Conservation (phyloP, 2,113 vertebrate genomes). For the Salvelinus alpinus region DNA sequence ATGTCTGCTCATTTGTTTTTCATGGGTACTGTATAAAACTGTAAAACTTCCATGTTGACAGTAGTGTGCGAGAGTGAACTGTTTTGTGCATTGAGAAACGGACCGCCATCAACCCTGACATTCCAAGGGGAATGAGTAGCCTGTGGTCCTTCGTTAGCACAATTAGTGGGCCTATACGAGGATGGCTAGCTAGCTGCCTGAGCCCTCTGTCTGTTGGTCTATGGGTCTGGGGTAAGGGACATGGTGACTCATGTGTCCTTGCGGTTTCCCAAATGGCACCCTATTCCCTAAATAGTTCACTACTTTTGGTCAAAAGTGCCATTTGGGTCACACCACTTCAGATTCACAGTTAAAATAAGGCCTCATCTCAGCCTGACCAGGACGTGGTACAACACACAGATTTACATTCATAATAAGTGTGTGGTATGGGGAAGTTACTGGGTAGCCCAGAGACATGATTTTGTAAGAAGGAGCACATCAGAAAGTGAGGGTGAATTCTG, state of each 20-base stretch:
- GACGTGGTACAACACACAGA: not conserved
- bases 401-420: not conserved
- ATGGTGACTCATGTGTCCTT: not conserved
- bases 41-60: not conserved
- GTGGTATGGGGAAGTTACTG: not conserved
- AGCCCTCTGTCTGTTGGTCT: not conserved
- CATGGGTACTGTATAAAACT: not conserved
- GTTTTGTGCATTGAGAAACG: not conserved
- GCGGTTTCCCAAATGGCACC: too few relatives aligned
- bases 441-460: not conserved
- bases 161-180: conserved; percentile 15
- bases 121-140: conserved; percentile 18
- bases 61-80: not conserved
- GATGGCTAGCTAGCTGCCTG: conserved; percentile 8
- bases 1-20: not conserved
- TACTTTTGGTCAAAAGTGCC: too few relatives aligned
- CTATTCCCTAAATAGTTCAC: too few relatives aligned
- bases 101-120: conserved; percentile 15
- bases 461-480: not conserved
- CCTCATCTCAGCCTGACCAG: not conserved
- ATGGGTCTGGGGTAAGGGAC: not conserved
- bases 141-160: conserved; percentile 30
- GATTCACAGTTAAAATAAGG: not conserved
- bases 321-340: not conserved
- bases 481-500: not conserved